Evolutionary conservation across 2,113 vertebrate species (phyloP), one percentile per base, ranked within the genome.

Genomic region (Rhinoptilus africanus): DNA sequence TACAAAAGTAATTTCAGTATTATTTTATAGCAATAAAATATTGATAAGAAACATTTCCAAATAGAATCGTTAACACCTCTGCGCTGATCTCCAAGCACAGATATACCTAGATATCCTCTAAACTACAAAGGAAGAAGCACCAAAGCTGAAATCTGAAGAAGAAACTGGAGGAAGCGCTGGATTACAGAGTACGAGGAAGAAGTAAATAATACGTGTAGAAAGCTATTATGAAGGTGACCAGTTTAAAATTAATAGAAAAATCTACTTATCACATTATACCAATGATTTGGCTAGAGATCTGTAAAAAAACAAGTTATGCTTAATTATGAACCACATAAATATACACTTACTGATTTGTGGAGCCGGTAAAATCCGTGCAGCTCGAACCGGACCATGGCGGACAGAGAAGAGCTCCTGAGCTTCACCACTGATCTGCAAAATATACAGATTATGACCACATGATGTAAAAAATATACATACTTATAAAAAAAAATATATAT

Each of bases 331-430:
- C 8, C 1, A 5, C 2, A 21, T 3, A 6, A 14, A 6, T 2
- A 9, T 7, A 16, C 34, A 98, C 98, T 98, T 97, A 99, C 99
- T 98, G 95, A 99, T 99, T 88, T 99, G 98, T 37, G 99, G 99
- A 10, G 98, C 98, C 19, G 99, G 99, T n/a, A 99, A 98, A 94
- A 99, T 98, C 60, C 98, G 98, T 21, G 99, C 99, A 8, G 99
- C 98, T 96, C 99, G 97, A 47, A 99, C 98, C 3, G 99, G 99
- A 54, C 99, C 99, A 6, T 99, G 99, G 56, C 99, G 98, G 72
- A 99, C 98, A 3, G 99, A 99, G 96, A 99, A 99, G 78, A 99
- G 98, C 54, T 99, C 99, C 88, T 99, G 99, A n/a, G 99, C 99
- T 95, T 99, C 99, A 3, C 99, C 99, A 74, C 98, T 99, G 97